A percentile compares a stretch with the other conserved stretches of the same genome.
phyloP scores from a whole-genome alignment of 2,113 vertebrate genomes.

The Pteropus alecto region DNA sequence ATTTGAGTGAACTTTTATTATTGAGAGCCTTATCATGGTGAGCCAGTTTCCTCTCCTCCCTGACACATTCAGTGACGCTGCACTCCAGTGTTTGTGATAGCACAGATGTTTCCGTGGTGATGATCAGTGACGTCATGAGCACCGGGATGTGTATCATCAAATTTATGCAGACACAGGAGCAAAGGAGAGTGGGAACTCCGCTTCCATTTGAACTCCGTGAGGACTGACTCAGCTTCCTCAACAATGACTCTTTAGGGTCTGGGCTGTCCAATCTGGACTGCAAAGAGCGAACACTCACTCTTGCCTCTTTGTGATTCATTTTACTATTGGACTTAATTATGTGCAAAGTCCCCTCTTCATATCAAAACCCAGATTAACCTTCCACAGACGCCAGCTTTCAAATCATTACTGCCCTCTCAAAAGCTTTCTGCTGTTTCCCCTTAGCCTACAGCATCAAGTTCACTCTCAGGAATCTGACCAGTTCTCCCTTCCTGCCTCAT shows the following conservation, averaged over 20 bases:
- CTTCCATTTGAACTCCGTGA: neutral
- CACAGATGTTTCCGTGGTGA: slow-evolving; percentile 76
- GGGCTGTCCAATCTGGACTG: neutral
- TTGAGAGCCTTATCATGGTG: slow-evolving; percentile 60
- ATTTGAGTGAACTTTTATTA: slow-evolving; percentile 18
- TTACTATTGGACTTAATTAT: neutral
- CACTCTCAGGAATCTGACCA: neutral
- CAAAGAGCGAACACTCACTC: neutral
- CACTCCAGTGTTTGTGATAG: slow-evolving; percentile 64
- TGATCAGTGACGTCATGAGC: slow-evolving; percentile 73
- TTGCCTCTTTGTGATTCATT: neutral
- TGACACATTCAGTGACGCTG: slow-evolving; percentile 48
- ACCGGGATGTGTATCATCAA: slow-evolving; percentile 51
- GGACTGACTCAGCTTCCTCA: slow-evolving; percentile 27
- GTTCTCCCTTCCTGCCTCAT: neutral
- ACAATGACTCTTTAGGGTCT: neutral
- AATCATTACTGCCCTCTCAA: neutral
- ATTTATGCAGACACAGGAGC: neutral
- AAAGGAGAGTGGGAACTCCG: slow-evolving; percentile 35
- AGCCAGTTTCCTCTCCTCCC: slow-evolving; percentile 74
- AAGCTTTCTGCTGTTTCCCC: neutral
- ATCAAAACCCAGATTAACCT: neutral
- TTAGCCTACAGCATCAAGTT: neutral
- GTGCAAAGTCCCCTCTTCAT: neutral
- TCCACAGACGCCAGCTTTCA: neutral